Base-by-base conservation (phyloP, 2,113 vertebrate genomes). In the Microtus ochrogaster region DNA sequence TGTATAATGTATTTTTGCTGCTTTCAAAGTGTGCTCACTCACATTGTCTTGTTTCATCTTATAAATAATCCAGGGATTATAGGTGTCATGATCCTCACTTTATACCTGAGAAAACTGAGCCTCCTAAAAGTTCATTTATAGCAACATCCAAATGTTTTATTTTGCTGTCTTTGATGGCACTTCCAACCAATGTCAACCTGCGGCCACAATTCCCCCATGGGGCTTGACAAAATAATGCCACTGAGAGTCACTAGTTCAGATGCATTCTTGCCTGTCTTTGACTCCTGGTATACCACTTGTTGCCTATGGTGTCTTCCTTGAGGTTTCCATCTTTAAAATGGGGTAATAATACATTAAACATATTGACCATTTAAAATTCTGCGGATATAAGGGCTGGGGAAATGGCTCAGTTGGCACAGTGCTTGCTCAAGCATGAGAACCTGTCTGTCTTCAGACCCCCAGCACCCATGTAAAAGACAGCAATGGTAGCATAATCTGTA, bases 11-110 rank as follows among this genome's bases (percentile, higher is more conserved):
- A 89, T 93, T 96, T 65, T 86, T 77, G 65, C 73, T 77, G 65
- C 73, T 49, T 94, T 66, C 63, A 86, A 92, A 96, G 91, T n/a
- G 68, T 41, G n/a, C 68, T 96, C 82, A 94, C 68, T 52, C 82
- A 65, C n/a, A 39, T 87, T 21, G 5, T 94, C 66, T 86, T 55
- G n/a, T 92, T 78, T 96, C 86, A 61, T 85, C 88, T 96, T 92
- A 89, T 92, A 93, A 94, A 96, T 84, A 94, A 87, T 30, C 13
- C 47, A 79, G 68, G 84, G 87, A 95, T 41, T 41, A 13, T 78
- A 82, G 52, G 74, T 92, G 61, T 76, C 88, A 92, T 85, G 91
- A 89, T 63, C 19, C 13, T 89, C 82, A 95, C 78, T 89, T 94
- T 89, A 79, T 79, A 72, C 30, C 52, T 83, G 81, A 89, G 81